These are phyloP conservation scores for Cladorhizidae sp. DNA, from an alignment of 37 sponge, comb jelly and placozoan genomes.

Conservation along the genomic window DNA sequence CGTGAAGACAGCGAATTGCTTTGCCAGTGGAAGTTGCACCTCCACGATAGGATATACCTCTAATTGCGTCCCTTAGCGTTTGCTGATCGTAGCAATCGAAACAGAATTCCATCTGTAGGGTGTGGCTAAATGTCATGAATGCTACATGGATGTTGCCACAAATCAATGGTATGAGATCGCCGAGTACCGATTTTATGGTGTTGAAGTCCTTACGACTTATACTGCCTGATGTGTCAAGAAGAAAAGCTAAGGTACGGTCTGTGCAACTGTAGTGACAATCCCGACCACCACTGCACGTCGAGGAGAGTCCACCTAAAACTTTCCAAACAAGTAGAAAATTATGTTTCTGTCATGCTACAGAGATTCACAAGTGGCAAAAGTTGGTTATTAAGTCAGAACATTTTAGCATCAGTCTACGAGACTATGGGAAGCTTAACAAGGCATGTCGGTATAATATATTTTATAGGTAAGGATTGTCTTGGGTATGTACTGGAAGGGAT, in stretches of 20 bases:
- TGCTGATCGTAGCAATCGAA: slow-evolving; percentile 4
- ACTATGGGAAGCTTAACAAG: too few relatives aligned
- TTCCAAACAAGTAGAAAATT: too few relatives aligned
- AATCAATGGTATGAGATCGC: background rate
- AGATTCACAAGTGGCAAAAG: too few relatives aligned
- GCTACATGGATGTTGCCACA: slow-evolving; percentile 1
- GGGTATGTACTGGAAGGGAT: too few relatives aligned
- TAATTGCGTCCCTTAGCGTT: background rate
- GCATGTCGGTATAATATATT: too few relatives aligned
- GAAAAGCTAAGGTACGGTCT: background rate
- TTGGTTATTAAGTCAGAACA: too few relatives aligned
- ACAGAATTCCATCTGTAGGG: slow-evolving; percentile 4
- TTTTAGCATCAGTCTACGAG: too few relatives aligned
- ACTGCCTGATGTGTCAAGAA: slow-evolving; percentile 25
- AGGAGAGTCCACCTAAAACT: too few relatives aligned
- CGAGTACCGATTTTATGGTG: background rate
- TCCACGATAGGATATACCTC: background rate
- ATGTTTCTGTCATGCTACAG: too few relatives aligned
- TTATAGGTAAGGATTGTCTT: too few relatives aligned
- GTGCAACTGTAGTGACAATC: background rate
- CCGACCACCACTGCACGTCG: too few relatives aligned
- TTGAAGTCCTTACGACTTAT: background rate
- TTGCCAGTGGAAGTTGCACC: background rate
- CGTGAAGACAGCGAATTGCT: background rate
- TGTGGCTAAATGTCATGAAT: background rate